Conservation (phyloP, 2,797 vertebrate genomes). For the Scyliorhinus canicula region DNA sequence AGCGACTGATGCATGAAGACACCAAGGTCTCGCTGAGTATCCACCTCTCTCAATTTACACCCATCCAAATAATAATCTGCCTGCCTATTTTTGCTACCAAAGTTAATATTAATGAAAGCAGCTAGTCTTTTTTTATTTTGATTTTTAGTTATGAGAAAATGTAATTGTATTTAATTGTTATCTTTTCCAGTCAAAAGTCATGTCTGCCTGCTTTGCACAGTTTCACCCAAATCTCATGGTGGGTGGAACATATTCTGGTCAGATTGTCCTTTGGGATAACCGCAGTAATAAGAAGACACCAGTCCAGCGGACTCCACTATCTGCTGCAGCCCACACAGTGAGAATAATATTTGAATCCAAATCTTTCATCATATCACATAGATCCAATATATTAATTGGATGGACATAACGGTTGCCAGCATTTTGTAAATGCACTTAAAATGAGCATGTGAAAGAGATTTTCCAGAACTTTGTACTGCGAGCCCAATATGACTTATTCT, state of each 20-base stretch:
- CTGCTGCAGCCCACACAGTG: slow-evolving; percentile 95
- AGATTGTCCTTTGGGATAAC: slow-evolving; percentile 98
- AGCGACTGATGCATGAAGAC: too few species aligned
- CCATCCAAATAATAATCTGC: too few species aligned
- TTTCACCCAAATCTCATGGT: slow-evolving; percentile 98
- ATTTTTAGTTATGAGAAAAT: background rate
- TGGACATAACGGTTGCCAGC: too few species aligned
- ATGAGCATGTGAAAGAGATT: background rate
- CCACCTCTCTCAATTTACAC: too few species aligned
- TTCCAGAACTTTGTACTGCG: background rate
- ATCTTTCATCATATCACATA: background rate
- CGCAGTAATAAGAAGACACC: slow-evolving; percentile 97
- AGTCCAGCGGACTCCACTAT: slow-evolving; percentile 92
- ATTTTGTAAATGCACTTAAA: background rate
- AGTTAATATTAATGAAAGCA: background rate
- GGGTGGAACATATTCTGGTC: slow-evolving; percentile 93
- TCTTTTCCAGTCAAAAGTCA: slow-evolving; percentile 81
- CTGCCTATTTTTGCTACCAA: too few species aligned
- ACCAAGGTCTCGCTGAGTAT: too few species aligned
- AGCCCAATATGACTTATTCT: background rate
- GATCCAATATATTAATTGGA: background rate
- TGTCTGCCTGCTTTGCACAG: slow-evolving; percentile 93
- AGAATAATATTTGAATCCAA: slow-evolving; percentile 28
- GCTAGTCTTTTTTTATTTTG: background rate
- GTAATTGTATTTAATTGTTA: background rate